Conservation (phyloP, 1,140 invertebrate species). For the Spodoptera litura region DNA sequence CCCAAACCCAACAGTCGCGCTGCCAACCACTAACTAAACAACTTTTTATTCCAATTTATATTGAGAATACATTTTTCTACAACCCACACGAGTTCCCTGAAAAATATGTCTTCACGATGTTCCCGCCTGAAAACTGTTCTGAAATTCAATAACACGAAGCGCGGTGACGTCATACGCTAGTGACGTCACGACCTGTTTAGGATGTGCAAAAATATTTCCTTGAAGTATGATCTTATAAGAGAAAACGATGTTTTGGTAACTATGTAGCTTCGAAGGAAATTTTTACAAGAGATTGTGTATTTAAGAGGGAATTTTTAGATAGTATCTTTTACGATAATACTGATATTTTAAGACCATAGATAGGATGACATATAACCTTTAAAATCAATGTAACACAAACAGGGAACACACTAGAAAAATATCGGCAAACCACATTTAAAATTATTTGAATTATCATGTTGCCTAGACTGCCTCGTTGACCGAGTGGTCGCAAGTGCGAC, state of each 20-base stretch:
- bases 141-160: constrained; percentile 27
- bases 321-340: background rate
- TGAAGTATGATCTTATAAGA: constrained; percentile 6
- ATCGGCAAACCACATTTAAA: no score
- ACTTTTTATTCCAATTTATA: background rate
- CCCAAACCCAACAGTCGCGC: no score
- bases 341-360: background rate
- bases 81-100: background rate
- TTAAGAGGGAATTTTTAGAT: background rate
- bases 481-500: no score
- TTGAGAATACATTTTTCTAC: background rate
- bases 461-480: no score
- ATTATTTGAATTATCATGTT: no score
- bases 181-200: constrained; percentile 6
- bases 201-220: constrained; percentile 18
- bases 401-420: no score
- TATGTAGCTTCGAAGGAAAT: background rate
- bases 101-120: constrained; percentile 14
- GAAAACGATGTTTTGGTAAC: constrained; percentile 1
- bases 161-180: constrained; percentile 20
- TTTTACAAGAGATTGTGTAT: background rate
- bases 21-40: background rate
- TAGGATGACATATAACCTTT: no score
- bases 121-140: constrained; percentile 17
- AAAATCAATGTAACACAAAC: no score